phyloP scores from a whole-genome alignment of 2,797 vertebrate genomes.

The Cottoperca gobio region DNA sequence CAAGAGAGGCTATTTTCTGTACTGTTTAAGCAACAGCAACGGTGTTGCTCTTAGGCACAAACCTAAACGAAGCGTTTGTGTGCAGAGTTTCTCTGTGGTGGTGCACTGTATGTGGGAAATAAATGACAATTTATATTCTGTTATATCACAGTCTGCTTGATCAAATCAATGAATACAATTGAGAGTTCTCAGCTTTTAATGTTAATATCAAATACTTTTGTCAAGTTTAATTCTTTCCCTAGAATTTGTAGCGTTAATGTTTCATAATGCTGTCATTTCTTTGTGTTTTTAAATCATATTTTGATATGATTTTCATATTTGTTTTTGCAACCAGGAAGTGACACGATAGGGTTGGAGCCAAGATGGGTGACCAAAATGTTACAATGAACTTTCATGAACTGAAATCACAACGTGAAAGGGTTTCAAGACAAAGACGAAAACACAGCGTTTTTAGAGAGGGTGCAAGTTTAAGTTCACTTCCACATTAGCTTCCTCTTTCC shows the following conservation, averaged over 20 bases:
- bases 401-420: too few relatives aligned
- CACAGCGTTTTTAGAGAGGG: too few relatives aligned
- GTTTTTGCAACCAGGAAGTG: too few relatives aligned
- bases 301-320: too few relatives aligned
- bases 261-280: not conserved
- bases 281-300: too few relatives aligned
- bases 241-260: not conserved
- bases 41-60: not conserved
- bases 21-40: conserved; percentile 25
- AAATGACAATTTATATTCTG: not conserved
- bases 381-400: too few relatives aligned
- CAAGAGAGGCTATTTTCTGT: conserved; percentile 59
- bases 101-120: not conserved
- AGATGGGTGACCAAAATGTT: too few relatives aligned
- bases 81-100: not conserved
- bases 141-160: not conserved
- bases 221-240: not conserved
- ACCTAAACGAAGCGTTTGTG: not conserved
- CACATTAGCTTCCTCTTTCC: too few relatives aligned
- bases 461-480: too few relatives aligned
- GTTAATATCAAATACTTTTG: not conserved
- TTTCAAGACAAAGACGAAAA: too few relatives aligned
- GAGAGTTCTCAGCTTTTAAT: not conserved
- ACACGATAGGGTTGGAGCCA: too few relatives aligned
- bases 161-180: not conserved